Percentiles rank a stretch among this genome's conserved stretches.
Conservation (phyloP, 1,140 invertebrate genomes). For the Drosophila novamexicana region DNA sequence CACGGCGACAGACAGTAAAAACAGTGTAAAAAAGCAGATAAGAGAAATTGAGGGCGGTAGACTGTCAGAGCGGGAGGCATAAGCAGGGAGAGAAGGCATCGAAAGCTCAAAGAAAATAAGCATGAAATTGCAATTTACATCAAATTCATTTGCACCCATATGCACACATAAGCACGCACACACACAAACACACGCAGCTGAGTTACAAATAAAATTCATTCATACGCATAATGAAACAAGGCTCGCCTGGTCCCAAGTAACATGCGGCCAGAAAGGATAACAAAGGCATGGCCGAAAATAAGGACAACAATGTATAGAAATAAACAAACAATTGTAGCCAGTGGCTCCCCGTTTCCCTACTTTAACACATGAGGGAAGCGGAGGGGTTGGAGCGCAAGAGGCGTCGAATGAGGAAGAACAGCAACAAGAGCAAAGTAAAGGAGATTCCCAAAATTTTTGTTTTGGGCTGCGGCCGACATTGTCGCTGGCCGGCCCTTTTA, state of each 20-base stretch:
- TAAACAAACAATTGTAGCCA: constrained; percentile 78
- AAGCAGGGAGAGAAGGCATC: constrained; percentile 14
- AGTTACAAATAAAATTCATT: constrained; percentile 81
- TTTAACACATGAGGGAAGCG: not conserved
- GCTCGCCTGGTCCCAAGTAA: constrained; percentile 45
- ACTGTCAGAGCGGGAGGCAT: constrained; percentile 4
- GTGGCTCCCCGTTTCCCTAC: not conserved
- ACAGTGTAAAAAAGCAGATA: constrained; percentile 1
- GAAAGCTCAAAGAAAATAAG: constrained; percentile 75
- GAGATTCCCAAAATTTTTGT: constrained; percentile 36
- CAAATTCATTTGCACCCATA: constrained; percentile 80
- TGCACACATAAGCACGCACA: constrained; percentile 46
- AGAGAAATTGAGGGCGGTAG: not conserved
- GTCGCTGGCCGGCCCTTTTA: constrained; percentile 55
- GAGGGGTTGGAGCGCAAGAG: not conserved
- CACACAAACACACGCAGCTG: constrained; percentile 22
- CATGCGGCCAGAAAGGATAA: constrained; percentile 59
- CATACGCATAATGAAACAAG: constrained; percentile 79
- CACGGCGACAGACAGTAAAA: constrained; percentile 38
- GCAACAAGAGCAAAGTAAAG: constrained; percentile 3
- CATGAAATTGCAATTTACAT: constrained; percentile 83
- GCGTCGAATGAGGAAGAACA: constrained; percentile 1
- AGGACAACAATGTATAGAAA: constrained; percentile 80
- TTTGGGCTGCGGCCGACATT: constrained; percentile 46
- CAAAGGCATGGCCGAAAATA: constrained; percentile 70